Evolutionary conservation across 2,888 invertebrate species (phyloP).

Genomic region (Dromius quadrimaculatus): DNA sequence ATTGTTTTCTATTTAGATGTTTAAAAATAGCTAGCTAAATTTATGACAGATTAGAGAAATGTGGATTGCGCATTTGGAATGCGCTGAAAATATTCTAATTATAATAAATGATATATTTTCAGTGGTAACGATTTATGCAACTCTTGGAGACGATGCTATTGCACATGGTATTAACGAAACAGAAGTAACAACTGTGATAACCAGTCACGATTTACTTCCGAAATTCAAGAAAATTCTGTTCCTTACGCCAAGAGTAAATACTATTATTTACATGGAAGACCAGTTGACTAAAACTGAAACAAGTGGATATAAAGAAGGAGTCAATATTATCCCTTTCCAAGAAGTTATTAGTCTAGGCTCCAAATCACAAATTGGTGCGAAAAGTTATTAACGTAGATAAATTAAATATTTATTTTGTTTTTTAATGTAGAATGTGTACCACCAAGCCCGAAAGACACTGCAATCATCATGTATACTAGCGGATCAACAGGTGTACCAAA

Average conservation of each 20-base stretch:
- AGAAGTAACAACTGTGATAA: constrained; percentile 92
- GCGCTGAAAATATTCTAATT: constrained; percentile 12
- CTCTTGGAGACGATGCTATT: constrained; percentile 96
- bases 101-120: constrained; percentile 57
- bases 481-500: constrained; percentile 97
- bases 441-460: constrained; percentile 82
- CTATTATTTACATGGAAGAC: constrained; percentile 89
- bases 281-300: constrained; percentile 80
- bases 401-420: background rate
- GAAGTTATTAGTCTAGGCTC: constrained; percentile 73
- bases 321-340: constrained; percentile 80
- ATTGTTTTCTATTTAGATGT: background rate
- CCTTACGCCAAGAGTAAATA: constrained; percentile 81
- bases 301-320: constrained; percentile 78
- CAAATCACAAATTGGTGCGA: constrained; percentile 68
- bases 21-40: too few relatives aligned
- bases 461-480: constrained; percentile 99
- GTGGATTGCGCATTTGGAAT: too few relatives aligned
- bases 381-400: background rate
- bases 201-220: constrained; percentile 90
- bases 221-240: constrained; percentile 86
- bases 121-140: constrained; percentile 97
- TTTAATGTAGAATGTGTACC: constrained; percentile 69
- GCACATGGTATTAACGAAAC: constrained; percentile 97
- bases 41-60: too few relatives aligned